Evolutionary conservation across 2,797 vertebrate species (phyloP), one percentile per base, ranked within the genome.

Genomic region (Craterocephalus amniculus): DNA sequence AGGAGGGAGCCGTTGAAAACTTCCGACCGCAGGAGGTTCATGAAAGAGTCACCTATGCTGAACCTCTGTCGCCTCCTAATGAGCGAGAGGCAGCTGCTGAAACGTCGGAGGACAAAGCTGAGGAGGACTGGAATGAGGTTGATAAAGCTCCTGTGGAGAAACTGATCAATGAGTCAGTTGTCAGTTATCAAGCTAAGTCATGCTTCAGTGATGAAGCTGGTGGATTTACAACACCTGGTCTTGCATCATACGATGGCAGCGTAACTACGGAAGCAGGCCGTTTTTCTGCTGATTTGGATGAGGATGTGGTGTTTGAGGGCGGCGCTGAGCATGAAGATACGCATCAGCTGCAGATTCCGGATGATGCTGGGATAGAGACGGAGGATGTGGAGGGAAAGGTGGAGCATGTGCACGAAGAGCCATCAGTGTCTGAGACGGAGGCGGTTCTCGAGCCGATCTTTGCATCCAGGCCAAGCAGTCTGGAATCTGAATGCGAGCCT

Each of bases 1-100:
- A 78, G 27, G 74, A 83, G 22, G 87, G 83, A 69, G 81, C 80
- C 16, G 60, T 83, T 20, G 84, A 92, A 78, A 67, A 60, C 29
- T 88, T 91, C 63, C 68, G 83, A 76, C 82, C 79, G 18, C 83
- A 91, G 66, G 88, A 92, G 20, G 86, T 87, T 57, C 13, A 79
- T 7, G 88, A 93, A 73, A 84, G 83, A 67, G 83, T 87, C 38
- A 84, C 65, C 2, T 72, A 86, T 5, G 86, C 80, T 12, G 86
- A 91, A 59, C 80, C 86, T 61, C 61, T 87, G 4, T 89, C 84
- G 0, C 66, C 79, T 67, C 78, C 86, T 26, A 79, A 71, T 58
- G 81, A 85, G 57, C 35, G 58, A 32, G 84, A 84, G 38, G 29
- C 18, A 1, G 32, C 24, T 18, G 31, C 1, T 54, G 27, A n/a